These are phyloP conservation scores for Falcaria lacertinaria DNA, from an alignment of 2,888 invertebrate species.

Conservation along the genomic window DNA sequence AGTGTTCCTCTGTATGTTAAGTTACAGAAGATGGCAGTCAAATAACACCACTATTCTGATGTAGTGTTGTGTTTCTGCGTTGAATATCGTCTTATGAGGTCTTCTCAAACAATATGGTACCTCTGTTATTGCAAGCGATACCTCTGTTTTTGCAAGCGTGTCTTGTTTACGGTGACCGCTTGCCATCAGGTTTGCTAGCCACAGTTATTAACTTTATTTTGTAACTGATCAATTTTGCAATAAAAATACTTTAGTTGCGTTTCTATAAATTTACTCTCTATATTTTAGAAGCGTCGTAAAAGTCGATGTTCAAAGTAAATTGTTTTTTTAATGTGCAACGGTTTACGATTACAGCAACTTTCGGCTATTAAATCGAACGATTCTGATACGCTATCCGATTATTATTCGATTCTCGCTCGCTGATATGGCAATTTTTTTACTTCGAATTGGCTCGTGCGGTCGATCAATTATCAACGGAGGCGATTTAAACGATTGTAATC, in stretches of 20 bases:
- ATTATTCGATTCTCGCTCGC: conserved; percentile 15
- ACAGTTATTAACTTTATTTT: neutral
- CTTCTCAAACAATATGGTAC: no score
- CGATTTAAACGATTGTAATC: conserved; percentile 67
- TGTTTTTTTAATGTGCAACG: conserved; percentile 44
- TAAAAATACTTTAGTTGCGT: neutral
- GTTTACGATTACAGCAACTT: conserved; percentile 50
- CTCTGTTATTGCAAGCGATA: no score
- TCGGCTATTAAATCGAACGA: conserved; percentile 50
- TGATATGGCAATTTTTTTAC: conserved; percentile 17
- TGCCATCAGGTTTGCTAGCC: no score
- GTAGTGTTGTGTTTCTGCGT: no score
- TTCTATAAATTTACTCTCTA: no score
- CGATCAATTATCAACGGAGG: conserved; percentile 65
- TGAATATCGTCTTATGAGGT: no score
- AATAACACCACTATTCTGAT: no score
- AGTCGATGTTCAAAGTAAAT: conserved; percentile 3
- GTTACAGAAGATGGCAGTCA: no score
- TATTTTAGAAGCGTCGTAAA: neutral
- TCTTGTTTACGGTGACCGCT: no score
- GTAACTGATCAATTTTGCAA: neutral
- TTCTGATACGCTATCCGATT: conserved; percentile 9
- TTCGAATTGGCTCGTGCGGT: conserved; percentile 47
- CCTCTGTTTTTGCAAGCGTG: no score
- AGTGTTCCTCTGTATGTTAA: no score